Conservation (phyloP, 2,888 invertebrate species). For the Belgica antarctica region DNA sequence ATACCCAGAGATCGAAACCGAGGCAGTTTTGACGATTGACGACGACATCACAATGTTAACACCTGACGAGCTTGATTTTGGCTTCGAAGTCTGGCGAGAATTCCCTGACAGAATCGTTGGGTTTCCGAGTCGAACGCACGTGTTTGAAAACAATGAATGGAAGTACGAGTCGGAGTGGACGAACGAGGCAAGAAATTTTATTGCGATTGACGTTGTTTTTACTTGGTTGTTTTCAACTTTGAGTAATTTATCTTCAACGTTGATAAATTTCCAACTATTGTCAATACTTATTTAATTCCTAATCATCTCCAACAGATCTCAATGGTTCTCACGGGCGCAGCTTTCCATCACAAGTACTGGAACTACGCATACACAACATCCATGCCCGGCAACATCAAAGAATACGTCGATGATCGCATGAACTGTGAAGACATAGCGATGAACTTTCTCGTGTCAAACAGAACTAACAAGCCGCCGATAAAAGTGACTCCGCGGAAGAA, state of each 20-base stretch:
- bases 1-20: slow-evolving; percentile 94
- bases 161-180: slow-evolving; percentile 97
- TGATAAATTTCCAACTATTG: slow-evolving; percentile 38
- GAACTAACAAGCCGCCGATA: slow-evolving; percentile 90
- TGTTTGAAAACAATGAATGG: slow-evolving; percentile 92
- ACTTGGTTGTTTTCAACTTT: too few relatives aligned
- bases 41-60: slow-evolving; percentile 96
- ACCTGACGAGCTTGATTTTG: slow-evolving; percentile 93
- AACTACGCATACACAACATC: slow-evolving; percentile 87
- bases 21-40: slow-evolving; percentile 91
- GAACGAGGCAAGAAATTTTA: slow-evolving; percentile 60
- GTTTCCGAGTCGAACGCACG: slow-evolving; percentile 90
- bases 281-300: too few relatives aligned
- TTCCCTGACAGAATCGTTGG: slow-evolving; percentile 95
- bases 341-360: slow-evolving; percentile 96
- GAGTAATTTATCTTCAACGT: background rate
- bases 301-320: too few relatives aligned
- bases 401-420: slow-evolving; percentile 93
- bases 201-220: too few relatives aligned
- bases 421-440: slow-evolving; percentile 98
- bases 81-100: slow-evolving; percentile 90
- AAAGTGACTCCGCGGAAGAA: slow-evolving; percentile 94
- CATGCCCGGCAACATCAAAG: slow-evolving; percentile 79
- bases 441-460: slow-evolving; percentile 93
- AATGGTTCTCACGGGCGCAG: slow-evolving; percentile 94